A percentile compares a stretch with the other conserved stretches of the same genome.
phyloP scores from a whole-genome alignment of 1,140 invertebrate genomes.

The Pemphigus obesinymphae region DNA sequence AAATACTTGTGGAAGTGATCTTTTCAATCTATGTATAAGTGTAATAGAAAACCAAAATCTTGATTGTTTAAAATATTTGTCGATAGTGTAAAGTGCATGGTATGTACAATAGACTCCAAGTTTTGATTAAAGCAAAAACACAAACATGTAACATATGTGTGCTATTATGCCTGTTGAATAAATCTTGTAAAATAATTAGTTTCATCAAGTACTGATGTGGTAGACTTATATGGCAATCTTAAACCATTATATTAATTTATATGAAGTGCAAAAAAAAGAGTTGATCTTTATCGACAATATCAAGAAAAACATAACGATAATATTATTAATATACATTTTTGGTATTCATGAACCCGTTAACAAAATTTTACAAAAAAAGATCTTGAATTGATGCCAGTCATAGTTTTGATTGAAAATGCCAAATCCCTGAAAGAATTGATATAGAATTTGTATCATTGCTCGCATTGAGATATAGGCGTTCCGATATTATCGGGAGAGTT shows the following conservation, averaged over 20 bases:
- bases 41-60: not conserved
- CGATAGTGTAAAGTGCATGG: slow-evolving; percentile 42
- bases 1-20: not conserved
- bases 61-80: not conserved
- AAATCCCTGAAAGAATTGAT: too few relatives aligned
- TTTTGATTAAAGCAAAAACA: slow-evolving; percentile 44
- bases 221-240: not conserved
- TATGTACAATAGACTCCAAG: slow-evolving; percentile 43
- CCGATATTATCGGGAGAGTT: not conserved
- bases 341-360: not conserved
- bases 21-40: not conserved
- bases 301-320: not conserved
- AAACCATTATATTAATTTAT: not conserved
- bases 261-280: not conserved
- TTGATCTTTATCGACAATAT: not conserved
- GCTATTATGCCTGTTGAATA: slow-evolving; percentile 43
- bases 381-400: too few relatives aligned
- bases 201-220: not conserved
- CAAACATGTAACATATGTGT: slow-evolving; percentile 44
- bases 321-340: too few relatives aligned
- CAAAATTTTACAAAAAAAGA: not conserved
- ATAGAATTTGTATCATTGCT: not conserved
- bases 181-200: slow-evolving; percentile 33
- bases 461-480: not conserved
- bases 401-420: too few relatives aligned